Evolutionary conservation across 1,140 invertebrate species (phyloP), one percentile per base, ranked within the genome.

Genomic region (Diploscapter pachys): DNA sequence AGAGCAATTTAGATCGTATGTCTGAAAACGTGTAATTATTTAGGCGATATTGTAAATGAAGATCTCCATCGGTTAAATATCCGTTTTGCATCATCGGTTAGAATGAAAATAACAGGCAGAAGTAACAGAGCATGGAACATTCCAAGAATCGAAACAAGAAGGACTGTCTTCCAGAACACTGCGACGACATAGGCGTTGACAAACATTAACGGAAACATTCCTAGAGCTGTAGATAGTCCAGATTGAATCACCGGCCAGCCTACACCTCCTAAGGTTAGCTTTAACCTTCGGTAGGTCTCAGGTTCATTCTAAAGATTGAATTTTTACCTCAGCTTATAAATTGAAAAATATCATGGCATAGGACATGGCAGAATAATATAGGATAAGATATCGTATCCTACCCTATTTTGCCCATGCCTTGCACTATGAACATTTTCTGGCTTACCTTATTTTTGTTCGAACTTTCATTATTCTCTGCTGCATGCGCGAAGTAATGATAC

Each of bases 161-260:
- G 77, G 6, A 83, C 83, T 3, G 82, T 84, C 61, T 83, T 83
- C 82, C 82, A 83, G 66, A 83, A 83, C 3, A 83, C 82, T n/a
- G 80, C 82, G 3, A 83, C 82, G 3, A 83, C 82, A 67, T 83
- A 83, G 6, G 82, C 82, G 49, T 81, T 65, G 5, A 83, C 82
- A 48, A 84, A 82, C 49, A 84, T 75, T n/a, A 83, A 66, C 13
- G 82, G 82, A 50, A 84, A 78, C 79, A 83, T 83, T 56, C 81
- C 81, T 50, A 72, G 13, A 6, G 65, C 56, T 4, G 71, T 72
- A 66, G 13, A 50, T 5, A 72, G n/a, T n/a, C 71, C 71, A 11
- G 52, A 57, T 69, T 82, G 81, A 13, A 82, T 74, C 8, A 82
- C 81, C 0, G 81, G 81, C 81, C 81, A 82, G 8, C 82, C 81